Base-by-base conservation (phyloP, 2,888 invertebrate species). In the Sympetrum striolatum region DNA sequence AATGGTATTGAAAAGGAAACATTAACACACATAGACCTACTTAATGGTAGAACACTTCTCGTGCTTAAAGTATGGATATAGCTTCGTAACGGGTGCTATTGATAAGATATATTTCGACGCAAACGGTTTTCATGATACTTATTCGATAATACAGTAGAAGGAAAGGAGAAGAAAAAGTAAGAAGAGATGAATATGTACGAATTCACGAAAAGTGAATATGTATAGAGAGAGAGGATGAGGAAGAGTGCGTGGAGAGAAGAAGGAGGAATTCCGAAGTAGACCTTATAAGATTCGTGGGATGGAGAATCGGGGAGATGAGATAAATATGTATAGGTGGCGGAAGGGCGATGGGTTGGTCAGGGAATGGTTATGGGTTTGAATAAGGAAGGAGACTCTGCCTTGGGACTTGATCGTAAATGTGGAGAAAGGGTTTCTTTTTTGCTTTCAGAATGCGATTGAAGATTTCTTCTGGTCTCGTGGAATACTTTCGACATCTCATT, bases 331-430 rank as follows among this genome's bases (percentile, higher is more conserved):
- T 80, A 35, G 10, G 8, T 48, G 58, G 53, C 15, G 35, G 31
- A 31, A 31, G 48, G 86, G 6, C 22, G 86, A 12, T 18, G 60
- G 22, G 60, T 35, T 80, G 22, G 80, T 14, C 60, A n/a, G 15
- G 12, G 64, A 35, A n/a, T 12, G 86, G 12, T n/a, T n/a, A 64
- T 31, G 64, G 35, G 37, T 53, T 35, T 86, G 60, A 86, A 86
- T 64, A 64, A 86, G 86, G 86, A 60, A 86, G 60, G 37, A 86
- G 86, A 0, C 37, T 37, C 2, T 48, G 58, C 37, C 35, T 35
- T 10, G 86, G 86, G 86, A 86, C 60, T 60, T 22, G 86, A 86
- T 60, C 86, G 86, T 86, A 60, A 86, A 86, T 86, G 60, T 35
- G 60, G 22, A 22, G 39, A 58, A 53, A 35, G 18, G n/a, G 82